phyloP scores from a whole-genome alignment of 2,113 vertebrate genomes.

The Malaclemys terrapin region DNA sequence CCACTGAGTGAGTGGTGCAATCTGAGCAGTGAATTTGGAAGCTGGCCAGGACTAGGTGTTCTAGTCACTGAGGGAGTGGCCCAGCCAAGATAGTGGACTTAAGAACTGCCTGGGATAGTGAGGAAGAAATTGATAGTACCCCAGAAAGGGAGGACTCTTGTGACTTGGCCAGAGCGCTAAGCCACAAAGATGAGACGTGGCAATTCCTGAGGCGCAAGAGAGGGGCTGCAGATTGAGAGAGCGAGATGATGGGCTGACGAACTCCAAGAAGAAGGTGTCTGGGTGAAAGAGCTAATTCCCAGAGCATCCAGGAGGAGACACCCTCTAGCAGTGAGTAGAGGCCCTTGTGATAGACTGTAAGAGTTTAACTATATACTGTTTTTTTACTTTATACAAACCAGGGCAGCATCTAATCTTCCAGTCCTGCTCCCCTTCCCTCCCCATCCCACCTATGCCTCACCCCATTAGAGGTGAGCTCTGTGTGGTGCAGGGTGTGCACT shows the following conservation, averaged over 20 bases:
- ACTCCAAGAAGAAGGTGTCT: not conserved
- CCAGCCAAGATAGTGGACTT: not conserved
- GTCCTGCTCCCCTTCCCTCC: not conserved
- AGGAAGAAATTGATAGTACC: not conserved
- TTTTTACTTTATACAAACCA: slow-evolving; percentile 22
- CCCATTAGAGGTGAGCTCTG: not conserved
- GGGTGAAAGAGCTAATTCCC: not conserved
- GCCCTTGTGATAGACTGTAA: not conserved
- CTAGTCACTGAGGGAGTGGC: not conserved
- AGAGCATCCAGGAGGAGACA: not conserved
- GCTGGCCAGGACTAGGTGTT: not conserved
- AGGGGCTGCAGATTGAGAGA: not conserved
- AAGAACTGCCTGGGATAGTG: not conserved
- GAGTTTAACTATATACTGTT: not conserved
- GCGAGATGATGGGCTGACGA: not conserved
- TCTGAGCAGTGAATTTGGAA: not conserved
- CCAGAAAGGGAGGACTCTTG: not conserved
- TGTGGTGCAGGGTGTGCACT: accelerated
- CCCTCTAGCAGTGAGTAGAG: not conserved
- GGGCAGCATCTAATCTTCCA: slow-evolving; percentile 38
- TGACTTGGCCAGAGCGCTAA: not conserved
- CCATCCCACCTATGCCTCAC: accelerated
- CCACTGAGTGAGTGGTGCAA: too few species aligned
- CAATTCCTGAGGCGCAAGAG: not conserved
- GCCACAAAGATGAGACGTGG: not conserved